phyloP scores from a whole-genome alignment of 30 jellyfish, hydroid and myxozoan genomes.

The Cassiopea andromeda region DNA sequence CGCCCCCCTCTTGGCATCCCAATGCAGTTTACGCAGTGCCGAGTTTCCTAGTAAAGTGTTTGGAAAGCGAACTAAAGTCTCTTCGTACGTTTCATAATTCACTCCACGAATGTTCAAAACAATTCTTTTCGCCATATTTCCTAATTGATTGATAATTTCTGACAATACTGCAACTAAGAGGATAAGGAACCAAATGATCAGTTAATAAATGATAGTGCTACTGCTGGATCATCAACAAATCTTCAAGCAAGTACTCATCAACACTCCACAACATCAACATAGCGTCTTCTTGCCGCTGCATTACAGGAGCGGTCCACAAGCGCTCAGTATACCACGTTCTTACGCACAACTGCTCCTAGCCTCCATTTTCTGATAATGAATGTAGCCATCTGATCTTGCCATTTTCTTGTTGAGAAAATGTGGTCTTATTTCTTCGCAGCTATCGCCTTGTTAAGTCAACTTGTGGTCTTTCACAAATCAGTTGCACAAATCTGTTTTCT shows the following conservation, averaged over 20 bases:
- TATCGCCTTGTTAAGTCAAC: slow-evolving; percentile 21
- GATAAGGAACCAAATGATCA: background rate
- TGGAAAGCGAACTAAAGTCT: slow-evolving; percentile 67
- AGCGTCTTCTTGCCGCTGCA: background rate
- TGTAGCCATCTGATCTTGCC: background rate
- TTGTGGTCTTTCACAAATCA: slow-evolving; percentile 5
- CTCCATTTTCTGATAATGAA: background rate
- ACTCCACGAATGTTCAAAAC: slow-evolving; percentile 64
- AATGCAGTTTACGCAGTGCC: slow-evolving; percentile 23
- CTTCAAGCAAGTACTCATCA: background rate
- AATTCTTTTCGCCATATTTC: slow-evolving; percentile 22
- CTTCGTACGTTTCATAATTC: slow-evolving; percentile 64
- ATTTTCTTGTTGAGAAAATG: background rate
- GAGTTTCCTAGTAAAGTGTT: slow-evolving; percentile 70
- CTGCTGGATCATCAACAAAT: background rate
- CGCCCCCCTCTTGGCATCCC: slow-evolving; percentile 34
- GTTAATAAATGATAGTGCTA: background rate
- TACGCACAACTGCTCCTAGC: background rate
- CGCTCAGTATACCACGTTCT: background rate
- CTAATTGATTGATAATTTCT: background rate
- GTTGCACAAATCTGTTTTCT: slow-evolving; percentile 33
- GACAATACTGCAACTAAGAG: background rate
- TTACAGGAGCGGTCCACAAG: background rate
- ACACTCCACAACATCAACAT: background rate
- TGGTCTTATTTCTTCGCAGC: slow-evolving; percentile 11